A percentile compares a stretch with the other conserved stretches of the same genome.
Conservation (phyloP, 2,113 vertebrate species). For the Hemicordylus capensis region DNA sequence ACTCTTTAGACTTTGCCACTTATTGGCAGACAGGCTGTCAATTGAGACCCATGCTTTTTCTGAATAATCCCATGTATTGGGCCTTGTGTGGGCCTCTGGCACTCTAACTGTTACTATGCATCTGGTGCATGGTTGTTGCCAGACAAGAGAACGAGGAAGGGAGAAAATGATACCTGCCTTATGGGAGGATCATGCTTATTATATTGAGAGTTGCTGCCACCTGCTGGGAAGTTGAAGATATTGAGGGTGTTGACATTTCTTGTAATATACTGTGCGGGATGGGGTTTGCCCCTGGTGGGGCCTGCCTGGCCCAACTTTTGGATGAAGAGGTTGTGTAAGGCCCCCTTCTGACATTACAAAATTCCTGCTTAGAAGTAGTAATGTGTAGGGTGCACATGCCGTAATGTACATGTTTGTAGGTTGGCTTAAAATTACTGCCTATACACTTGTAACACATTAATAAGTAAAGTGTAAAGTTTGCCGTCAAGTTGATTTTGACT, state of each 20-base stretch:
- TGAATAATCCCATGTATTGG: neutral
- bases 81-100: neutral
- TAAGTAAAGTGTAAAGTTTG: too few species aligned
- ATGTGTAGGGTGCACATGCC: neutral
- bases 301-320: neutral
- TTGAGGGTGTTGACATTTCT: neutral
- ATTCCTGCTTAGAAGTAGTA: neutral
- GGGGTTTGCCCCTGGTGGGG: neutral
- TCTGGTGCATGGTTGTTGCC: neutral
- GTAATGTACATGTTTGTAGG: too few species aligned
- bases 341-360: neutral
- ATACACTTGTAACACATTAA: neutral
- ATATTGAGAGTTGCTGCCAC: constrained; percentile 14
- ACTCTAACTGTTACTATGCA: neutral
- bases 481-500: too few species aligned
- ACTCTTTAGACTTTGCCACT: neutral
- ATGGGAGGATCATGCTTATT: neutral
- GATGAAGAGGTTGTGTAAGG: too few species aligned
- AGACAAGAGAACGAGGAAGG: neutral
- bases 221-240: neutral
- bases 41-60: neutral
- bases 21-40: neutral
- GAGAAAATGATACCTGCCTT: neutral
- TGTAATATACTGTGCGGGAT: too few species aligned
- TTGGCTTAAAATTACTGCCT: neutral